Evolutionary conservation across 2,113 vertebrate species (phyloP), one percentile per base, ranked within the genome.

Genomic region (Tympanuchus pallidicinctus): DNA sequence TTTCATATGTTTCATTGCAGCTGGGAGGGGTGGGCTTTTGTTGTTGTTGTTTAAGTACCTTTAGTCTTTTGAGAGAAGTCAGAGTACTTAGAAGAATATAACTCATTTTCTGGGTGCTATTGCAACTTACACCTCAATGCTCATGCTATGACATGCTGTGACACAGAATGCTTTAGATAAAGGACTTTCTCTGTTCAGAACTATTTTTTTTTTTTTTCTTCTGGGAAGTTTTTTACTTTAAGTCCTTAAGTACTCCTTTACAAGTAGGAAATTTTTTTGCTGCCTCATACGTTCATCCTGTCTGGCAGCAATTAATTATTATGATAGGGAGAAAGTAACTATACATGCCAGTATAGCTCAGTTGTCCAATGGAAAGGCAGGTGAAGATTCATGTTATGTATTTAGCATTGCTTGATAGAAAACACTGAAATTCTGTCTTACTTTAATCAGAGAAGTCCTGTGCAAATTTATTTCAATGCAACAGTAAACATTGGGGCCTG

Each of bases 251-350:
- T 88, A 56, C 19, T 90, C 72, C 38, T 38, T 74, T 86, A 12
- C 48, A 91, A 86, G 60, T 91, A 83, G 32, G 76, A 94, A 91
- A 81, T 88, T 88, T 56, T 90, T 96, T 60, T 86, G 65, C 65
- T 71, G 47, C 36, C 80, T 88, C 80, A 69, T 86, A 17, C 3
- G 0, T 88, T 83, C 50, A 19, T 67, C 70, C 73, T 88, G 32
- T 90, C 79, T 78, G 61, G 72, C 86, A 81, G 69, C 38, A 82
- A 59, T 66, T 27, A 66, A 38, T 79, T 88, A 64, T 8, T 4
- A 1, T 69, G 42, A 17, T 61, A 63, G n/a, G 70, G 57, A 67
- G 28, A 38, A 88, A 50, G 57, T 63, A 8, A 54, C 14, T 15
- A 16, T 69, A 64, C 84, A 30, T 56, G 50, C 11, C 18, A 42